Conservation (phyloP, 2,113 vertebrate species). For the Loxodonta africana region DNA sequence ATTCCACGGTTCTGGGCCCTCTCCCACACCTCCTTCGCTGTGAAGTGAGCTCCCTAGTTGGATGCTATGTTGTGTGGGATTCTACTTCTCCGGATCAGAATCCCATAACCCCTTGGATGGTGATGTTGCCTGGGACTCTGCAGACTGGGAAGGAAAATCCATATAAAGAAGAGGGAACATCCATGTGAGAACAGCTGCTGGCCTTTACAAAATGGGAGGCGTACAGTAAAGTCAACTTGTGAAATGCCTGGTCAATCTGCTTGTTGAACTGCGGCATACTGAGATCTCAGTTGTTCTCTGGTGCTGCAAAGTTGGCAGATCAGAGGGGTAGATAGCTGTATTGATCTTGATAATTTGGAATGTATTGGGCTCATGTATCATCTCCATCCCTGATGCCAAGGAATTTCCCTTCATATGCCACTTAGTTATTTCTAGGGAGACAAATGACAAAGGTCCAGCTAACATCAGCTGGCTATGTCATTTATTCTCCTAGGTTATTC, state of each 20-base stretch:
- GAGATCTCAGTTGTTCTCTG: background rate
- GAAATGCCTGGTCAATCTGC: background rate
- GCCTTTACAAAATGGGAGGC: background rate
- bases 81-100: background rate
- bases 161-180: background rate
- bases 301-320: background rate
- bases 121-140: background rate
- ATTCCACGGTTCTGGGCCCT: background rate
- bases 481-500: background rate
- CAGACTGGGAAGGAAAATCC: background rate
- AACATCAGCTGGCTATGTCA: background rate
- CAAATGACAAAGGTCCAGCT: background rate
- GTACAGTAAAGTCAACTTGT: background rate
- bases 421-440: background rate
- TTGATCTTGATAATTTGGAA: background rate
- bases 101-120: background rate
- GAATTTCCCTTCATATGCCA: background rate
- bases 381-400: background rate
- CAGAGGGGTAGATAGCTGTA: background rate
- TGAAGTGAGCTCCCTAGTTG: background rate
- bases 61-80: background rate
- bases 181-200: background rate
- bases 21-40: background rate
- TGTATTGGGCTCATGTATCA: background rate
- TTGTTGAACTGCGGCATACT: background rate